These are phyloP conservation scores for Drosophila atripex DNA, from an alignment of 2,888 invertebrate genomes.

Conservation along the genomic window DNA sequence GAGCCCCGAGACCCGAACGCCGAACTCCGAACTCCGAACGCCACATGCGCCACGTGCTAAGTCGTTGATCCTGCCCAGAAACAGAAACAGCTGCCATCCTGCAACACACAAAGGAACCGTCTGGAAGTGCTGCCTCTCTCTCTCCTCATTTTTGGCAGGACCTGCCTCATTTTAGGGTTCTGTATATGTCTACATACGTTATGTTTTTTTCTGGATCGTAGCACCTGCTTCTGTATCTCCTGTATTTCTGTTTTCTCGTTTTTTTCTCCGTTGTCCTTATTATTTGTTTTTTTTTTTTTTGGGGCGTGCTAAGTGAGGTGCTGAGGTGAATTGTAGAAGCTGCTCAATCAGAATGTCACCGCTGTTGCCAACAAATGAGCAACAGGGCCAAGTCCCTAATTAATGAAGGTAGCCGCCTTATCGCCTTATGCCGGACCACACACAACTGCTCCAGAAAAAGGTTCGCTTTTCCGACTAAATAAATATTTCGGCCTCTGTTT, in stretches of 20 bases:
- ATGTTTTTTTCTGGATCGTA: slow-evolving; percentile 7
- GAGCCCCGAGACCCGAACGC: slow-evolving; percentile 20
- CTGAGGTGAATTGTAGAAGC: slow-evolving; percentile 52
- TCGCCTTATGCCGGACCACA: slow-evolving; percentile 61
- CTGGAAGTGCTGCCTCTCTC: slow-evolving; percentile 11
- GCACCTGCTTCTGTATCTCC: slow-evolving; percentile 8
- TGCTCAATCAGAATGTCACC: slow-evolving; percentile 74
- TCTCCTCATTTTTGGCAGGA: slow-evolving; percentile 28
- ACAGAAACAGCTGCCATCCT: slow-evolving; percentile 46
- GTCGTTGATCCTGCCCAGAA: slow-evolving; percentile 72
- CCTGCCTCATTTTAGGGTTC: slow-evolving; percentile 28
- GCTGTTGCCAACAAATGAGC: slow-evolving; percentile 57
- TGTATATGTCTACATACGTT: slow-evolving; percentile 7
- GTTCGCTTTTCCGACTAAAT: slow-evolving; percentile 11
- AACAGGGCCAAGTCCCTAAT: slow-evolving; percentile 64
- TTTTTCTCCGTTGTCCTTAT: not conserved
- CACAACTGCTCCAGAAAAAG: slow-evolving; percentile 8
- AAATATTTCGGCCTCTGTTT: slow-evolving; percentile 2
- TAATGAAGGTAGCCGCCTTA: slow-evolving; percentile 72
- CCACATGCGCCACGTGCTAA: slow-evolving; percentile 77
- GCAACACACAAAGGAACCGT: slow-evolving; percentile 30
- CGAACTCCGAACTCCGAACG: slow-evolving; percentile 43
- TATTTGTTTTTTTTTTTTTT: slow-evolving; percentile 18
- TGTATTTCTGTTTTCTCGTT: slow-evolving; percentile 14
- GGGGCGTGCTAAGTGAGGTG: slow-evolving; percentile 49